Percentiles rank a stretch among this genome's conserved stretches.
Conservation (phyloP, 2,888 invertebrate species). For the Alitta virens region DNA sequence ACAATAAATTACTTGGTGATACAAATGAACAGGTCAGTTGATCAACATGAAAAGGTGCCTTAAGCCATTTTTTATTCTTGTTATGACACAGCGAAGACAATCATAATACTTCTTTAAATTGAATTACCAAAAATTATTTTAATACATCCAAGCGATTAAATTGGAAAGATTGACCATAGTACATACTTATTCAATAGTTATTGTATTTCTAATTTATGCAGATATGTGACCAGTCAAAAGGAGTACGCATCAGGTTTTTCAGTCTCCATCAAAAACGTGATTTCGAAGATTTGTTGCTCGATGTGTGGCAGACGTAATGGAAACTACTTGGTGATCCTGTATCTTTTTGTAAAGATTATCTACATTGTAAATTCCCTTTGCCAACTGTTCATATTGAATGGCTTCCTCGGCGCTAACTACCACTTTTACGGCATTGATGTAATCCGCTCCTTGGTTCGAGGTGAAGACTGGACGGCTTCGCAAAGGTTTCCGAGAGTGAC, state of each 20-base stretch:
- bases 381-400: constrained; percentile 58
- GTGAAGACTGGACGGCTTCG: constrained; percentile 50
- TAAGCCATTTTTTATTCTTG: too few species aligned
- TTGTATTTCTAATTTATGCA: too few species aligned
- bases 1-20: constrained; percentile 33
- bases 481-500: constrained; percentile 53
- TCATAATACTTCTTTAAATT: too few species aligned
- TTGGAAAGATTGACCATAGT: too few species aligned
- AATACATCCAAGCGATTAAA: too few species aligned
- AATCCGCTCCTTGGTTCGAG: constrained; percentile 56
- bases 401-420: constrained; percentile 56
- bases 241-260: constrained; percentile 46
- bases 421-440: constrained; percentile 58
- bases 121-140: too few species aligned
- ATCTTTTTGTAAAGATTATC: constrained; percentile 56
- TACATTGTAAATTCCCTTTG: constrained; percentile 57
- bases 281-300: constrained; percentile 7
- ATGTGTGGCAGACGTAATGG: constrained; percentile 55
- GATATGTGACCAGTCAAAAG: constrained; percentile 28
- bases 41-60: too few species aligned
- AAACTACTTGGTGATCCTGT: constrained; percentile 57
- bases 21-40: constrained; percentile 32
- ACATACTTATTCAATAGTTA: too few species aligned
- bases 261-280: constrained; percentile 33
- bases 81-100: too few species aligned